phyloP scores from a whole-genome alignment of 2,888 invertebrate species.

The Drosophila barbarae region DNA sequence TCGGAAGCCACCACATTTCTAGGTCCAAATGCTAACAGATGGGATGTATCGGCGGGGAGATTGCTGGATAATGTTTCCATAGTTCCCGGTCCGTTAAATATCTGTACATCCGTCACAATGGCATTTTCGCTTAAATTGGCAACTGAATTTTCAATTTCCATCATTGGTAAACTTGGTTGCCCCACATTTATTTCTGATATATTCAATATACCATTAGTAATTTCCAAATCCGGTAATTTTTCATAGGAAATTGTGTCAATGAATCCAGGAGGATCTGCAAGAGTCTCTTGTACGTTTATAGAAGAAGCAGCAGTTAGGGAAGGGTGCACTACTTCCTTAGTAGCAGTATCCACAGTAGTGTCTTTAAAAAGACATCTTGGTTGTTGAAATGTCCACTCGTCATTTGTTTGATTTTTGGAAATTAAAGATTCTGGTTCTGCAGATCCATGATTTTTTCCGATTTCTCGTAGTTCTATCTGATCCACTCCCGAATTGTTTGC shows the following conservation, averaged over 20 bases:
- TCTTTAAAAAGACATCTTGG: not conserved
- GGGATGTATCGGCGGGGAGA: not conserved
- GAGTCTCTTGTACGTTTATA: not conserved
- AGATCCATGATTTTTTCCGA: not conserved
- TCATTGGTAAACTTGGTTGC: not conserved
- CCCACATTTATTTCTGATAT: not conserved
- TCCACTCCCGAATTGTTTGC: not conserved
- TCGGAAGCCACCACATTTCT: not conserved
- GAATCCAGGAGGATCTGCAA: not conserved
- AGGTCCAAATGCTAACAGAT: not conserved
- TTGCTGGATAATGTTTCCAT: not conserved
- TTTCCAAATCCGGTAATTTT: not conserved
- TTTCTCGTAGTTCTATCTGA: not conserved
- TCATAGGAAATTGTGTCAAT: not conserved
- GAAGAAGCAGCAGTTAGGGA: not conserved
- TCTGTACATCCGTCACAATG: slow-evolving; percentile 18
- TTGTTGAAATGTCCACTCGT: not conserved
- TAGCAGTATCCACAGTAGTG: not conserved
- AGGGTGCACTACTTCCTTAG: not conserved
- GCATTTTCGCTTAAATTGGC: not conserved
- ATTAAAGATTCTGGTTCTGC: not conserved
- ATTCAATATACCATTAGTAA: not conserved
- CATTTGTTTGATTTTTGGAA: not conserved
- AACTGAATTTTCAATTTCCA: not conserved
- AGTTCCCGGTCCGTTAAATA: not conserved